phyloP scores from a whole-genome alignment of 2,797 vertebrate species.

The Tympanoctomys barrerae region DNA sequence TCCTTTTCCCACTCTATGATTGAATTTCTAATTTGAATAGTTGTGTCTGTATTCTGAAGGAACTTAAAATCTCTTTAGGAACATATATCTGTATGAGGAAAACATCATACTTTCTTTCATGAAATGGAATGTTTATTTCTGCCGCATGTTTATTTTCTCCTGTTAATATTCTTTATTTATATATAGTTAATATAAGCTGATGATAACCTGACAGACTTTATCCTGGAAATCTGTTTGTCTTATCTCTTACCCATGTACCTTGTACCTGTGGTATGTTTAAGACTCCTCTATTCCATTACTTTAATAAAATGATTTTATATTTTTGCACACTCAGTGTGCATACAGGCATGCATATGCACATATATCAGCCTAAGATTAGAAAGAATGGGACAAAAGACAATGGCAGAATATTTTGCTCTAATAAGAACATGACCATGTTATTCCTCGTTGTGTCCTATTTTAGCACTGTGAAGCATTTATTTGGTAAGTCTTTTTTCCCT shows the following conservation, averaged over 20 bases:
- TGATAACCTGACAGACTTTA: background rate
- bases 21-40: constrained; percentile 21
- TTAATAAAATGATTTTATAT: background rate
- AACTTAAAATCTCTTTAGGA: background rate
- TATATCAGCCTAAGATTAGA: background rate
- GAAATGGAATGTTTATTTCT: background rate
- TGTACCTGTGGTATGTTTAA: background rate
- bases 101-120: background rate
- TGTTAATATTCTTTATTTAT: background rate
- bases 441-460: background rate
- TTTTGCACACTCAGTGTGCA: background rate
- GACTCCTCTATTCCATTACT: background rate
- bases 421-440: background rate
- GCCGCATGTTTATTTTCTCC: background rate
- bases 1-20: background rate
- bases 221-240: background rate
- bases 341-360: too few species aligned
- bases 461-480: background rate
- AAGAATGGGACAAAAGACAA: background rate
- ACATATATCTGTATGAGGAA: background rate
- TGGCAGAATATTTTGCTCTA: background rate
- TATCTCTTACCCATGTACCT: background rate
- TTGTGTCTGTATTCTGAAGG: background rate
- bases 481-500: background rate
- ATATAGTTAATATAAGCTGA: background rate